phyloP scores from a whole-genome alignment of 2,888 invertebrate species.

The Ditylenchus weischeri region DNA sequence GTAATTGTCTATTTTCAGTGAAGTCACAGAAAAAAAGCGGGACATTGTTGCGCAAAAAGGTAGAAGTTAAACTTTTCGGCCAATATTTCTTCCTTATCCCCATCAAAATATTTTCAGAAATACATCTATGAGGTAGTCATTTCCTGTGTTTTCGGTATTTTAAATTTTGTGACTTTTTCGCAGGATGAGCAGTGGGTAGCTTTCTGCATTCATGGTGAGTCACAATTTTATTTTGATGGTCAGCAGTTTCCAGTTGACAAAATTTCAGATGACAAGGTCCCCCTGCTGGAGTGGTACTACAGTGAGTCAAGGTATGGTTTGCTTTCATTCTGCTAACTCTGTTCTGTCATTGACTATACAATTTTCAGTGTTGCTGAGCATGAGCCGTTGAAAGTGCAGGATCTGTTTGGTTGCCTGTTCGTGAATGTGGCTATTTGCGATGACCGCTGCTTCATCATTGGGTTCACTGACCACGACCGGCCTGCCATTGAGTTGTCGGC shows the following conservation, averaged over 20 bases:
- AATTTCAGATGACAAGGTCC: slow-evolving; percentile 24
- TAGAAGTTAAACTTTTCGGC: background rate
- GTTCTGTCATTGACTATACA: too few species aligned
- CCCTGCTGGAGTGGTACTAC: slow-evolving; percentile 38
- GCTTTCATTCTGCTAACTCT: too few species aligned
- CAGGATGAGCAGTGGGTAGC: slow-evolving; percentile 31
- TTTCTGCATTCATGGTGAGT: slow-evolving; percentile 33
- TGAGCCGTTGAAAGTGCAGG: slow-evolving; percentile 29
- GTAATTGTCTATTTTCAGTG: background rate
- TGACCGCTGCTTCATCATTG: slow-evolving; percentile 31
- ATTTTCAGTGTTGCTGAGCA: slow-evolving; percentile 20
- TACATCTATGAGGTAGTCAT: background rate
- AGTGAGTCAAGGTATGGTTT: slow-evolving; percentile 8
- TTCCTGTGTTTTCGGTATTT: background rate
- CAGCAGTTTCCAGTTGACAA: too few species aligned
- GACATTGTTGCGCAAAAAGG: slow-evolving; percentile 20
- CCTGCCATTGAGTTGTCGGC: slow-evolving; percentile 31
- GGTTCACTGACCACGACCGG: slow-evolving; percentile 26
- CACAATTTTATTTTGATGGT: too few species aligned
- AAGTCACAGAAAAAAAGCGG: slow-evolving; percentile 20
- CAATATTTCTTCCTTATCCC: too few species aligned
- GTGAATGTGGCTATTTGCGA: slow-evolving; percentile 26
- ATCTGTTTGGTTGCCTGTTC: slow-evolving; percentile 27
- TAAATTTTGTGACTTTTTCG: slow-evolving; percentile 23
- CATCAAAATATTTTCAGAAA: too few species aligned